A percentile compares a stretch with the other conserved stretches of the same genome.
Conservation (phyloP, 1,140 invertebrate genomes). For the Hypothenemus hampei region DNA sequence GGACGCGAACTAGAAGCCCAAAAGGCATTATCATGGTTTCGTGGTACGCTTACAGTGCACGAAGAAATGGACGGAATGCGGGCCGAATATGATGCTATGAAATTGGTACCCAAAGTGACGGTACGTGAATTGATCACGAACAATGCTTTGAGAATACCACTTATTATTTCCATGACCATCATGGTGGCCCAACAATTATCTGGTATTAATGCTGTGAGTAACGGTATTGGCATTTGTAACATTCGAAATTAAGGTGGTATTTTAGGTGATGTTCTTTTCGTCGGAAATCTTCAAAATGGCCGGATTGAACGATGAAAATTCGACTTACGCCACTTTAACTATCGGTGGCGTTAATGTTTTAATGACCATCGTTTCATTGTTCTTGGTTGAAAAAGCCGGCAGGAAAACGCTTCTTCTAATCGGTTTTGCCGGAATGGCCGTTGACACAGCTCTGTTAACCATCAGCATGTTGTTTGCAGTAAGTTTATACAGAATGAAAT, state of each 20-base stretch:
- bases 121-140: constrained; percentile 68
- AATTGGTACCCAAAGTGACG: constrained; percentile 66
- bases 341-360: constrained; percentile 84
- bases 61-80: constrained; percentile 87
- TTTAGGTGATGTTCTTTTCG: constrained; percentile 78
- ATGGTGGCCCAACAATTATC: constrained; percentile 88
- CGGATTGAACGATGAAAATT: constrained; percentile 52
- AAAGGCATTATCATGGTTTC: constrained; percentile 69
- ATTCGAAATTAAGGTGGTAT: neutral
- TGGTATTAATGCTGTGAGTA: constrained; percentile 80
- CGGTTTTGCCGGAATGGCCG: constrained; percentile 70
- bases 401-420: constrained; percentile 72
- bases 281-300: constrained; percentile 73
- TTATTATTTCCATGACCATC: constrained; percentile 75
- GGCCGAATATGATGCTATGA: constrained; percentile 69
- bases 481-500: no score
- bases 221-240: neutral
- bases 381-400: constrained; percentile 80
- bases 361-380: constrained; percentile 79
- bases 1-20: constrained; percentile 71
- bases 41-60: constrained; percentile 70
- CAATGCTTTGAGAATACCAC: constrained; percentile 65
- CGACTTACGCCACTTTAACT: constrained; percentile 78
- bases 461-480: constrained; percentile 61
- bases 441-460: constrained; percentile 65